Conservation (phyloP, 2,797 vertebrate species). For the Alexandromys oeconomus region DNA sequence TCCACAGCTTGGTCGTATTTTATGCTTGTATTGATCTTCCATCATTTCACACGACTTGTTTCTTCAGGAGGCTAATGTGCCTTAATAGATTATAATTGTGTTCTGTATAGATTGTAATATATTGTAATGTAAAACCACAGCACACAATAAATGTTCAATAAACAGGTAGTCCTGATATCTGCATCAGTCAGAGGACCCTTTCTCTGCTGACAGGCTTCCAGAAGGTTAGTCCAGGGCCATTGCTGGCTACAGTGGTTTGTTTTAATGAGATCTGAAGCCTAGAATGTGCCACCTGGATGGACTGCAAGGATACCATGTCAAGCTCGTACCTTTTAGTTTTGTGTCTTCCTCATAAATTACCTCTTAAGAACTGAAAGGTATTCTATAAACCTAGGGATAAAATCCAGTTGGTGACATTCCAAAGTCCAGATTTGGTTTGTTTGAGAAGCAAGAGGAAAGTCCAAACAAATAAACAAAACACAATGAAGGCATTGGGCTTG, state of each 20-base stretch:
- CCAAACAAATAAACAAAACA: neutral
- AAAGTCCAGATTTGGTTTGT: neutral
- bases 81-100: neutral
- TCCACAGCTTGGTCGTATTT: neutral
- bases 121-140: neutral
- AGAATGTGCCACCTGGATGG: neutral
- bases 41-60: constrained; percentile 27
- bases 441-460: constrained; percentile 10
- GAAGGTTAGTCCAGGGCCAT: neutral
- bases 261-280: neutral
- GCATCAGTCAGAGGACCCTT: neutral
- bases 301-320: neutral
- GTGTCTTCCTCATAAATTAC: neutral
- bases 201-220: neutral
- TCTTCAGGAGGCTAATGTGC: neutral
- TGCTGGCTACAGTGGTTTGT: neutral
- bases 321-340: neutral
- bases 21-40: neutral
- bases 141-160: neutral
- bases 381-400: neutral
- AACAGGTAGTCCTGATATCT: neutral
- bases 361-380: constrained; percentile 23
- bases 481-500: neutral
- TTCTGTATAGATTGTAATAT: neutral
- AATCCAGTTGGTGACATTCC: neutral